Evolutionary conservation across 2,797 vertebrate genomes (phyloP), one percentile per base, ranked within the genome.

Genomic region (Lepus oiostolus): DNA sequence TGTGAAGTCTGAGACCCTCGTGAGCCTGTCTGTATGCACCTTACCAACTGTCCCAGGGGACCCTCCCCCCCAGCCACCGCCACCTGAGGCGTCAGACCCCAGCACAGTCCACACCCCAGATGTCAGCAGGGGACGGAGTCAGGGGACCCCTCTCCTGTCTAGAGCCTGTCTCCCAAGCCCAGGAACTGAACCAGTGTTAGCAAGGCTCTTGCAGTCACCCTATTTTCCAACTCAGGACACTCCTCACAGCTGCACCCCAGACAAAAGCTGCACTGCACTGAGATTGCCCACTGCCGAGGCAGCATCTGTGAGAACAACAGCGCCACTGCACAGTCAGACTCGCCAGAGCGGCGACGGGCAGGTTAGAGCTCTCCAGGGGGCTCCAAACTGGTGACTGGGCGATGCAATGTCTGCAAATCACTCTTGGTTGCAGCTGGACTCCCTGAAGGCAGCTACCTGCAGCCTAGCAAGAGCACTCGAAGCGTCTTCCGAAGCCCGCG

Each of bases 391-490:
- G 86, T 67, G 80, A 90, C 79, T 35, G 5, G 0, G 84, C 30
- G 74, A 67, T 85, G 79, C 71, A 79, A 82, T 32, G 54, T 85
- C 68, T 88, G 35, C 63, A 47, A 21, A 67, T 71, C 83, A 81
- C 54, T 35, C 77, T 52, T 90, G 54, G 52, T 32, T 4, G 0
- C 74, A 54, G 28, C 32, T 32, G 65, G 62, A 68, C 63, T 94
- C 71, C n/a, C 54, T 30, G 30, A 50, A 76, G 85, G 52, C 63
- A 91, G 47, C 47, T 12, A 22, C 62, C 50, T 60, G 42, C 74
- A 89, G 47, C 38, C 50, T 54, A 70, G 80, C 60, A 72, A 67
- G 54, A 67, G 62, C 19, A 14, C 47, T 50, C 22, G 7, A 85
- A 19, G 54, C 54, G 81, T 28, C 82, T 65, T 38, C 52, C 75